Evolutionary conservation across 2,113 vertebrate genomes (phyloP).

Genomic region (Mohoua ochrocephala): DNA sequence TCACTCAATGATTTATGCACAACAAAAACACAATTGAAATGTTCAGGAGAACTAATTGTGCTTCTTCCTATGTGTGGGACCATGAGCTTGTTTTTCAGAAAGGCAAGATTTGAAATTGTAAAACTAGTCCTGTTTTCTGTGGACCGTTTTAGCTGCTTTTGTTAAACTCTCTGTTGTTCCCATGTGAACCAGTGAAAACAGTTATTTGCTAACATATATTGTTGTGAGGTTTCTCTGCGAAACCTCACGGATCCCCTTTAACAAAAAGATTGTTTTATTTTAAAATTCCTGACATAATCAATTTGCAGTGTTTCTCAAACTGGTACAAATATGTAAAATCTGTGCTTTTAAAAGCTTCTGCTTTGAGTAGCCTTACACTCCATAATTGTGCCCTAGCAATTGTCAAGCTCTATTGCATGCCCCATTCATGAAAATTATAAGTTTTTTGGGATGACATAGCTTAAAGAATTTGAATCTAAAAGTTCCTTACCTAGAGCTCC

Average conservation of each 20-base stretch:
- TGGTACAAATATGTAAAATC: slow-evolving; percentile 69
- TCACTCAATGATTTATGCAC: slow-evolving; percentile 34
- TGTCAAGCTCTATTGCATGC: slow-evolving; percentile 69
- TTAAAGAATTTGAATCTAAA: slow-evolving; percentile 56
- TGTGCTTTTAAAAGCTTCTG: slow-evolving; percentile 72
- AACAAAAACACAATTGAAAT: slow-evolving; percentile 52
- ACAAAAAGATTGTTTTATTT: slow-evolving; percentile 49
- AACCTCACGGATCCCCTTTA: slow-evolving; percentile 56
- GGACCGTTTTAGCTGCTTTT: slow-evolving; percentile 40
- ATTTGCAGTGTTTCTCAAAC: slow-evolving; percentile 54
- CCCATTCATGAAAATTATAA: slow-evolving; percentile 59
- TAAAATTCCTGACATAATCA: slow-evolving; percentile 41
- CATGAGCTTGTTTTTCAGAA: slow-evolving; percentile 40
- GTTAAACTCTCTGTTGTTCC: slow-evolving; percentile 52
- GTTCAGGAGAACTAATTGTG: slow-evolving; percentile 62
- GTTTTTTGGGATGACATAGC: slow-evolving; percentile 41
- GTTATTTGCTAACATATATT: slow-evolving; percentile 1
- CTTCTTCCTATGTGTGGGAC: slow-evolving; percentile 56
- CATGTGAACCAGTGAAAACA: slow-evolving; percentile 41
- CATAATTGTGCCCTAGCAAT: slow-evolving; percentile 52
- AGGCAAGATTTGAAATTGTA: slow-evolving; percentile 49
- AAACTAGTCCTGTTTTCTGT: slow-evolving; percentile 31
- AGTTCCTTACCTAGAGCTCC: slow-evolving; percentile 58
- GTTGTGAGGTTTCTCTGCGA: neutral
- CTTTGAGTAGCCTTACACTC: slow-evolving; percentile 72